Evolutionary conservation across 2,888 invertebrate species (phyloP).

Genomic region (Drosophila diplacantha): DNA sequence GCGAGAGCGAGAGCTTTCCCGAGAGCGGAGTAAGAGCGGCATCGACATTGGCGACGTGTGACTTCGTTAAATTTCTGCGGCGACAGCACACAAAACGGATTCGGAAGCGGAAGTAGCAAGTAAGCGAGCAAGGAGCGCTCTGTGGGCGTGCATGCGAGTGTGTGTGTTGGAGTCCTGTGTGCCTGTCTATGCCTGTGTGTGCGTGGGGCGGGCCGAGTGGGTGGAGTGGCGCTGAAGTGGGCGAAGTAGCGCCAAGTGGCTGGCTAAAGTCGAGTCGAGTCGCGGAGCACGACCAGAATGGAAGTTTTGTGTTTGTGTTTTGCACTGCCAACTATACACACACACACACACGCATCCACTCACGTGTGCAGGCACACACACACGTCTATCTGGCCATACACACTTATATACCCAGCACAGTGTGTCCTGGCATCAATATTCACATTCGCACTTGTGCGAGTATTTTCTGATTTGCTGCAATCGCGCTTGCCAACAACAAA

Average conservation of each 20-base stretch:
- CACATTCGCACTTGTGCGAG: constrained; percentile 73
- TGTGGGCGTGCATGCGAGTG: constrained; percentile 3
- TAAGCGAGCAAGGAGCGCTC: constrained; percentile 60
- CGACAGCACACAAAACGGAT: constrained; percentile 73
- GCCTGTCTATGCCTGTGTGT: constrained; percentile 5
- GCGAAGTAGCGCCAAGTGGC: constrained; percentile 67
- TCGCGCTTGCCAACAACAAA: constrained; percentile 56
- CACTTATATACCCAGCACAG: constrained; percentile 6
- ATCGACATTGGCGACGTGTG: constrained; percentile 55
- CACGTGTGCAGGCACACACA: constrained; percentile 2
- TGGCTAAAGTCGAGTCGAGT: constrained; percentile 46
- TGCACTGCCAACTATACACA: constrained; percentile 40
- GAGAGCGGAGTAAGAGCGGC: constrained; percentile 23
- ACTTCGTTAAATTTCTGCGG: constrained; percentile 74
- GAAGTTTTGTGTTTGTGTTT: constrained; percentile 43
- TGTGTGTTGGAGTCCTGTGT: constrained; percentile 8
- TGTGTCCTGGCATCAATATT: constrained; percentile 62
- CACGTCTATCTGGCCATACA: constrained; percentile 14
- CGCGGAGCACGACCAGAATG: constrained; percentile 44
- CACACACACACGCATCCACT: neutral
- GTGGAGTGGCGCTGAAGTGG: constrained; percentile 44
- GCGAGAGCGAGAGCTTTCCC: constrained; percentile 24
- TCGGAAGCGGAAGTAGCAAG: constrained; percentile 73
- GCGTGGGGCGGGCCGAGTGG: constrained; percentile 11
- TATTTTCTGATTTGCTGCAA: constrained; percentile 71